Percentiles rank a stretch among this genome's conserved stretches.
phyloP scores from a whole-genome alignment of 2,888 invertebrate species.

The Drosophila neonasuta region DNA sequence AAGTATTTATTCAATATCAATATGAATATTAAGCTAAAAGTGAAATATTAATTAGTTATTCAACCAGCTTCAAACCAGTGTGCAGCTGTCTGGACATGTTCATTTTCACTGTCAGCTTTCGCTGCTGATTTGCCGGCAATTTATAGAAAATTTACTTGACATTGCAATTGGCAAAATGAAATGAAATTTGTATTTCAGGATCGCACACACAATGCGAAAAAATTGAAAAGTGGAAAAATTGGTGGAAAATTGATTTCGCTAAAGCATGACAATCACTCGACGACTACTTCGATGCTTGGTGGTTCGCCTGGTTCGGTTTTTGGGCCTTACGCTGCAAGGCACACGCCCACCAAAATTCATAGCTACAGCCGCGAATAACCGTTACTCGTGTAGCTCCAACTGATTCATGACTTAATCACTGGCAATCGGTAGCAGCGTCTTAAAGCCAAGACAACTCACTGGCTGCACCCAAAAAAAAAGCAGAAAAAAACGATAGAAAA shows the following conservation, averaged over 20 bases:
- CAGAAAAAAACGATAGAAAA: slow-evolving; percentile 14
- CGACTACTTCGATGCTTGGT: slow-evolving; percentile 27
- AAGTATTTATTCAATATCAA: too few species aligned
- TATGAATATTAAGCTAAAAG: too few species aligned
- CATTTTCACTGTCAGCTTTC: slow-evolving; percentile 58
- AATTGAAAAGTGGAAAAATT: slow-evolving; percentile 39
- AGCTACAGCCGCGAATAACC: slow-evolving; percentile 65
- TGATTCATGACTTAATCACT: slow-evolving; percentile 77
- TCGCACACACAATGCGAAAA: slow-evolving; percentile 20
- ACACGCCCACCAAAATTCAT: slow-evolving; percentile 74
- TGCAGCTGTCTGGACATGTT: slow-evolving; percentile 43
- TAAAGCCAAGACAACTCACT: slow-evolving; percentile 37
- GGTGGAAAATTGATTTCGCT: slow-evolving; percentile 71
- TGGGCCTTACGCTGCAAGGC: slow-evolving; percentile 59
- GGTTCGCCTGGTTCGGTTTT: slow-evolving; percentile 15
- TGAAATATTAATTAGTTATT: not conserved
- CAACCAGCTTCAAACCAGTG: slow-evolving; percentile 14
- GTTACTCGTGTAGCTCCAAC: slow-evolving; percentile 58
- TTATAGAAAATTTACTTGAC: slow-evolving; percentile 61
- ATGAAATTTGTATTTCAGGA: slow-evolving; percentile 53
- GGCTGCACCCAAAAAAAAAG: slow-evolving; percentile 65
- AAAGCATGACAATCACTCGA: slow-evolving; percentile 72
- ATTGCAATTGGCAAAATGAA: slow-evolving; percentile 62
- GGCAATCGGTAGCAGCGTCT: slow-evolving; percentile 70
- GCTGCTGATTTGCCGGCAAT: slow-evolving; percentile 58